These are phyloP conservation scores for Pseudocheirus occidentalis DNA, from an alignment of 2,797 vertebrate genomes.

Conservation along the genomic window DNA sequence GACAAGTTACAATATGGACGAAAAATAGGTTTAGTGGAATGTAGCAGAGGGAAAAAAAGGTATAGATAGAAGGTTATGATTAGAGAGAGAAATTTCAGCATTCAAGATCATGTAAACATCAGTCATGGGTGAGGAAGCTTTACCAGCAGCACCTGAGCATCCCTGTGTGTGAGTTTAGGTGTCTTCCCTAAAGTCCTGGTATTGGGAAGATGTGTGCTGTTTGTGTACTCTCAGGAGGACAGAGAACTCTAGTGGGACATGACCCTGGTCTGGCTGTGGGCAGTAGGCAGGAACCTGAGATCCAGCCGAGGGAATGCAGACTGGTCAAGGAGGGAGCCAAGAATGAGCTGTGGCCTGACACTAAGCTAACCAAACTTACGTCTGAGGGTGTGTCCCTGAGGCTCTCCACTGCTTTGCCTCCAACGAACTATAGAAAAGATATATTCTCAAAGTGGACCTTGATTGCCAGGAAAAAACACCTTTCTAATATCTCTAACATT, in stretches of 20 bases:
- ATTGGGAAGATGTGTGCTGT: background rate
- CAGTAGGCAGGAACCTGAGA: background rate
- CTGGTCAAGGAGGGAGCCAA: background rate
- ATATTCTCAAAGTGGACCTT: background rate
- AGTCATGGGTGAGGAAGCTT: background rate
- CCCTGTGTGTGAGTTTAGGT: background rate
- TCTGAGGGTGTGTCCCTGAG: background rate
- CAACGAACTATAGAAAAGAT: background rate
- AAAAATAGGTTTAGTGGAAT: background rate
- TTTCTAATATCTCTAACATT: background rate
- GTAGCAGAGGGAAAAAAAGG: background rate
- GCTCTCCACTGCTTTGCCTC: background rate
- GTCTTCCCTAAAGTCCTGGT: background rate
- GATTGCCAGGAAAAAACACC: background rate
- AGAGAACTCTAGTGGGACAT: background rate
- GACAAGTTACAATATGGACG: background rate
- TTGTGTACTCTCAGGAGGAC: background rate
- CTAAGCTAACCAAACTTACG: background rate
- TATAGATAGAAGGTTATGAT: background rate
- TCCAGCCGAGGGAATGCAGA: background rate
- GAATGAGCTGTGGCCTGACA: background rate
- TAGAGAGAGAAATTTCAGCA: background rate
- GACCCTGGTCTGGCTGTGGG: background rate
- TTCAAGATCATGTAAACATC: background rate
- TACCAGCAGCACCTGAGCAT: background rate